These are phyloP conservation scores for Drosophila anceps DNA, from an alignment of 2,888 invertebrate species.

Conservation along the genomic window DNA sequence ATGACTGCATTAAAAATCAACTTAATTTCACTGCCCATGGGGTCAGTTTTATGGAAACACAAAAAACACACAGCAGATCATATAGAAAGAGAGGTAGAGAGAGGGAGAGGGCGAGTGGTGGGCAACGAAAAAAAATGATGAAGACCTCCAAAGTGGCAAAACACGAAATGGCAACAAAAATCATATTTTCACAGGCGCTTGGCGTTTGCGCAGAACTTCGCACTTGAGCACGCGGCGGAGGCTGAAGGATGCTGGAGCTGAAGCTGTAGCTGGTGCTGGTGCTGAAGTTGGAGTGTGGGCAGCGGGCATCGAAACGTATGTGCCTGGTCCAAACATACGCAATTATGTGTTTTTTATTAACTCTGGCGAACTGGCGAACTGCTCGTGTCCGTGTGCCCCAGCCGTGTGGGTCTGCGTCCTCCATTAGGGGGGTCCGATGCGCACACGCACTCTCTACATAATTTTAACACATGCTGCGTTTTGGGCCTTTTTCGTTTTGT, in stretches of 20 bases:
- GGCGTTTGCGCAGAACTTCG: slow-evolving; percentile 83
- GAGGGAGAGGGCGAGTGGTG: slow-evolving; percentile 1
- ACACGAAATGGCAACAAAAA: slow-evolving; percentile 82
- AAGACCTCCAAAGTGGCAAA: slow-evolving; percentile 82
- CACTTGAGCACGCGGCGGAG: slow-evolving; percentile 70
- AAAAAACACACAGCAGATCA: slow-evolving; percentile 42
- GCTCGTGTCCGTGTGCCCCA: slow-evolving; percentile 36
- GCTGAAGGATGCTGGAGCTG: slow-evolving; percentile 17
- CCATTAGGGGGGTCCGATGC: slow-evolving; percentile 76
- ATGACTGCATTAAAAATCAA: slow-evolving; percentile 81
- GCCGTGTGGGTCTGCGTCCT: slow-evolving; percentile 56
- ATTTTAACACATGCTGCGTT: slow-evolving; percentile 79
- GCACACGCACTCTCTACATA: slow-evolving; percentile 81
- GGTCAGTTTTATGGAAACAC: slow-evolving; percentile 79
- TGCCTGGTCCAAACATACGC: slow-evolving; percentile 70
- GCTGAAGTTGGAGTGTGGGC: slow-evolving; percentile 55
- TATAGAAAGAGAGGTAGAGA: slow-evolving; percentile 6
- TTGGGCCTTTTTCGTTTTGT: slow-evolving; percentile 56
- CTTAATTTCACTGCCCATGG: slow-evolving; percentile 82
- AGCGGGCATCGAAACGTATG: slow-evolving; percentile 34
- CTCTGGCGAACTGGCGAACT: slow-evolving; percentile 51
- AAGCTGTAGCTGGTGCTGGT: background rate
- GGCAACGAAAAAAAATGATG: slow-evolving; percentile 65
- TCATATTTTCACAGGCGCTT: slow-evolving; percentile 82
- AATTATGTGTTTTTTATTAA: slow-evolving; percentile 81